Percentiles rank a stretch among this genome's conserved stretches.
Conservation (phyloP, 2,113 vertebrate species). For the Bucco capensis region DNA sequence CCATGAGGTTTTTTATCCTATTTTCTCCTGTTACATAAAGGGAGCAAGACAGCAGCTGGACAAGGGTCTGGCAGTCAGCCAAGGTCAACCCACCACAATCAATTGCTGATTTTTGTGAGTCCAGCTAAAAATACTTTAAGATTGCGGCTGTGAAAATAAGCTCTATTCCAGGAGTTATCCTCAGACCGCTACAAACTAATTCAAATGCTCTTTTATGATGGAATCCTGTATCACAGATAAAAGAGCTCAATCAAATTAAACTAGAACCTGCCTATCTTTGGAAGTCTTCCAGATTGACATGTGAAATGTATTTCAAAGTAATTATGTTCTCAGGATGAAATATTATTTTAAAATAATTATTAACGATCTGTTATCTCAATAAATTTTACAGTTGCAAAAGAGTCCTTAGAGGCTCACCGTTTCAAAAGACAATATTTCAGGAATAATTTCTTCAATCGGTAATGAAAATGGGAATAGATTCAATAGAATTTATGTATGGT, state of each 20-base stretch:
- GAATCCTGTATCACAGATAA: neutral
- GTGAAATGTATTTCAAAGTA: neutral
- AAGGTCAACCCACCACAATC: neutral
- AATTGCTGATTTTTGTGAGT: neutral
- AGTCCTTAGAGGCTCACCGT: neutral
- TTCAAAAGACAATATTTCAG: neutral
- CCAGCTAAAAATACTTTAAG: neutral
- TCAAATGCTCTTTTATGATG: neutral
- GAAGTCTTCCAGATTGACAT: neutral
- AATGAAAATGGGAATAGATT: neutral
- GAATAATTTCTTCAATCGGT: neutral
- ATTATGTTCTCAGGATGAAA: neutral
- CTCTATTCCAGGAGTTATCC: fast-evolving
- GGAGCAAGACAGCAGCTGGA: neutral
- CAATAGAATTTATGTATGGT: neutral
- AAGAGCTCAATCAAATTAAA: neutral
- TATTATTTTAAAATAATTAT: neutral
- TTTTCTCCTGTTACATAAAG: neutral
- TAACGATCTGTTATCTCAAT: neutral
- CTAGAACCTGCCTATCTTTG: neutral
- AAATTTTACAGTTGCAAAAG: neutral
- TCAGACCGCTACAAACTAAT: neutral
- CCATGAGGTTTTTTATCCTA: neutral
- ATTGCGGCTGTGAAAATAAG: neutral
- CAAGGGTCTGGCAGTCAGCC: neutral